Conservation (phyloP, 2,888 invertebrate species). For the Carpatolechia fugitivella region DNA sequence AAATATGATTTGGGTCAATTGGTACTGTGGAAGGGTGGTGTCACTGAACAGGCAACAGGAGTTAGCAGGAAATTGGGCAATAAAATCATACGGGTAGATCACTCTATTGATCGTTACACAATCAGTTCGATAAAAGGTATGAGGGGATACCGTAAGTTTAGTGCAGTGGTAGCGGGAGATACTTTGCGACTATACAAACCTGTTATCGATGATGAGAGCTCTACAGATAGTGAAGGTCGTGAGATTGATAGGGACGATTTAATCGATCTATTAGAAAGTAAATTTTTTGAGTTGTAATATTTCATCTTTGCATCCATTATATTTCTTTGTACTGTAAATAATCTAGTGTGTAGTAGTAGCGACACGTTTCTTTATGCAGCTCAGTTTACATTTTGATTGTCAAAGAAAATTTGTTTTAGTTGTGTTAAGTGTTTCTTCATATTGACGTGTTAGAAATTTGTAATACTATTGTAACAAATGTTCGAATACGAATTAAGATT, state of each 20-base stretch:
- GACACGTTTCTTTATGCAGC: too few relatives aligned
- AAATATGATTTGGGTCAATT: conserved; percentile 21
- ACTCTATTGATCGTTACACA: conserved; percentile 17
- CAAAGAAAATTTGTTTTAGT: too few relatives aligned
- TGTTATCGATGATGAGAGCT: not conserved
- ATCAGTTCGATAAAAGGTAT: conserved; percentile 16
- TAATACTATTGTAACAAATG: too few relatives aligned
- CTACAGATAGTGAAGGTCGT: not conserved
- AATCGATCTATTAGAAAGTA: conserved; percentile 13
- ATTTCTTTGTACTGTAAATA: too few relatives aligned
- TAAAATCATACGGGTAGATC: conserved; percentile 14
- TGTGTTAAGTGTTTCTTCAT: too few relatives aligned
- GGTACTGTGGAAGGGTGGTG: conserved; percentile 18
- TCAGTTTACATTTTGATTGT: too few relatives aligned
- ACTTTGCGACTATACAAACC: conserved; percentile 10
- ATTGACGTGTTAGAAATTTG: too few relatives aligned
- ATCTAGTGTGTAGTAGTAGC: too few relatives aligned
- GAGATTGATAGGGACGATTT: not conserved
- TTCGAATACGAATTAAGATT: too few relatives aligned
- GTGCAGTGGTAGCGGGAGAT: conserved; percentile 11
- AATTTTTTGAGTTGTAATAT: not conserved
- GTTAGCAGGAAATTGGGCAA: conserved; percentile 17
- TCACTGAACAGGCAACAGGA: conserved; percentile 2
- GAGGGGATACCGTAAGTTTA: conserved; percentile 20
- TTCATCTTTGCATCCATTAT: too few relatives aligned